phyloP scores from a whole-genome alignment of 2,113 vertebrate species.

The Oreocharis arfaki region DNA sequence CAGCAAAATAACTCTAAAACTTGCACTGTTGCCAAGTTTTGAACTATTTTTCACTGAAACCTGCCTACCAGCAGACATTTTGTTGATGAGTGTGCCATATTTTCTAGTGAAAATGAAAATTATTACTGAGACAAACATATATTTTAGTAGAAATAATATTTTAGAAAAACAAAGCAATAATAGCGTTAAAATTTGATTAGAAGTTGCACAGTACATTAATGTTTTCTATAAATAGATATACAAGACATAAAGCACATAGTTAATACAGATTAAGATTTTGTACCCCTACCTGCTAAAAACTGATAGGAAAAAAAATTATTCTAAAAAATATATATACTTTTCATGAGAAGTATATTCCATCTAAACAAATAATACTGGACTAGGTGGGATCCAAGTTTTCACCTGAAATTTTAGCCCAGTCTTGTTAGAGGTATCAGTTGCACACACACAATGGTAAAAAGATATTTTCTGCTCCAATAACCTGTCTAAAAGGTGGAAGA shows the following conservation, averaged over 20 bases:
- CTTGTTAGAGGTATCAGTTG: background rate
- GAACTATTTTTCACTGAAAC: background rate
- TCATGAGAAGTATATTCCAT: background rate
- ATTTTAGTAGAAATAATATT: background rate
- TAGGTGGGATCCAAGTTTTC: background rate
- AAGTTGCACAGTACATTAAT: slow-evolving; percentile 10
- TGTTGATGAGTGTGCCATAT: background rate
- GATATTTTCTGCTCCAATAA: background rate
- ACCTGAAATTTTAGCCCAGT: background rate
- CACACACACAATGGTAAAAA: background rate
- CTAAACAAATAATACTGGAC: background rate
- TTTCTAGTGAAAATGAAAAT: background rate
- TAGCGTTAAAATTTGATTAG: slow-evolving; percentile 2
- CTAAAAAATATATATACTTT: background rate
- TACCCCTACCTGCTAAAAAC: background rate
- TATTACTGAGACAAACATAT: background rate
- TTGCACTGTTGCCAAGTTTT: background rate
- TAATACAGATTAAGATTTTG: slow-evolving; percentile 9
- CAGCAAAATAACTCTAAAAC: background rate
- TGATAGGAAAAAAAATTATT: background rate
- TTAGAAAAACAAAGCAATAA: background rate
- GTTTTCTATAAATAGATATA: background rate
- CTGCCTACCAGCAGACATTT: background rate
- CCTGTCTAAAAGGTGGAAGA: background rate
- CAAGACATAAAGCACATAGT: background rate